phyloP scores from a whole-genome alignment of 1,140 invertebrate genomes.

The Apocrypta bakeri region DNA sequence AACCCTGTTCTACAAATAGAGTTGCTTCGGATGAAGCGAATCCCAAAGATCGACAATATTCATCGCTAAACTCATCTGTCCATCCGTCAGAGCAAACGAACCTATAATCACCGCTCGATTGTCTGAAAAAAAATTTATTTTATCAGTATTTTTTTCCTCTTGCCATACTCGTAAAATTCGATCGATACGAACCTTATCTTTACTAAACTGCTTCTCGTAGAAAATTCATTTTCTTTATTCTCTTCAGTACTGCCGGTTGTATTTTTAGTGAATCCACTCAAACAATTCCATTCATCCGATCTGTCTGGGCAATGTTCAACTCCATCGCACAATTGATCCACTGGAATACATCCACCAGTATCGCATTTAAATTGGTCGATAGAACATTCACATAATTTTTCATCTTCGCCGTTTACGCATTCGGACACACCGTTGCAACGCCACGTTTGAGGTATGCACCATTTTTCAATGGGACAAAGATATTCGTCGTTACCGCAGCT shows the following conservation, averaged over 20 bases:
- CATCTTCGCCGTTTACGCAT: conserved; percentile 80
- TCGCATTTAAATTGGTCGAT: conserved; percentile 77
- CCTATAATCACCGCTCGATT: conserved; percentile 68
- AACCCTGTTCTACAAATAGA: conserved; percentile 59
- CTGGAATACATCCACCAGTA: conserved; percentile 77
- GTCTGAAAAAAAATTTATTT: conserved; percentile 55
- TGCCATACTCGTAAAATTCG: not conserved
- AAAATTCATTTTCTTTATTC: conserved; percentile 52
- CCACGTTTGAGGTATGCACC: conserved; percentile 77
- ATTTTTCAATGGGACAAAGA: conserved; percentile 75
- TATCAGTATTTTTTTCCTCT: not conserved
- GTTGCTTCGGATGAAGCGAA: conserved; percentile 71
- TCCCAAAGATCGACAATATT: conserved; percentile 76
- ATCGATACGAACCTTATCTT: conserved; percentile 63
- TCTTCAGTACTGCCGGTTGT: conserved; percentile 50
- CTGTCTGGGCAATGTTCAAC: conserved; percentile 78
- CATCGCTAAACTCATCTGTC: conserved; percentile 75
- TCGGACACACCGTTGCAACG: conserved; percentile 79
- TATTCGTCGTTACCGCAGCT: conserved; percentile 77
- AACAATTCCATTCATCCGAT: conserved; percentile 80
- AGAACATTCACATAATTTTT: conserved; percentile 77
- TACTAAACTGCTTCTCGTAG: conserved; percentile 55
- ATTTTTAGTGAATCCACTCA: conserved; percentile 53
- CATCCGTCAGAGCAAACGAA: conserved; percentile 76
- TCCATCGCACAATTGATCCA: conserved; percentile 77